Evolutionary conservation across 2,888 invertebrate genomes (phyloP), one percentile per base, ranked within the genome.

Genomic region (Eupithecia subumbrata): DNA sequence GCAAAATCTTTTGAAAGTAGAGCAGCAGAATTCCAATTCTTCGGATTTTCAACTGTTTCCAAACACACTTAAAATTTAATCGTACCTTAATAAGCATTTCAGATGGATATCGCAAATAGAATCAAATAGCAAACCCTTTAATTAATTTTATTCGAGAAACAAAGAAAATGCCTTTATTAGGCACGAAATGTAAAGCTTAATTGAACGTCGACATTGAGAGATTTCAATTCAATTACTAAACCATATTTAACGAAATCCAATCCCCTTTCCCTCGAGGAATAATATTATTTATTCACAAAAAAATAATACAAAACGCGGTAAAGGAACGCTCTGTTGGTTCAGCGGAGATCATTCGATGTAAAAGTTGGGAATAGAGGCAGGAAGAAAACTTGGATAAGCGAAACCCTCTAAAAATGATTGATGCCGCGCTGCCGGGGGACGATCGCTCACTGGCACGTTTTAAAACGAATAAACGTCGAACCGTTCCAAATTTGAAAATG

Each of bases 381-480:
- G 90, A 92, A 92, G 92, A 91, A 93, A 94, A 94, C 92, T 93
- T 91, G 93, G 94, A 93, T 93, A 93, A 93, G 90, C 91, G 95
- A 95, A 95, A 91, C 95, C 95, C 95, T 94, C 95, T 92, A 94
- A 94, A 93, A 93, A 95, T 95, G 95, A 95, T 95, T 95, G 95
- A 95, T 95, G 95, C 93, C 90, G 82, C 85, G 81, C 84, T n/a
- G 85, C 76, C 85, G 86, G 88, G 89, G 91, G 90, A 82, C 87
- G 89, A 86, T 88, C 88, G 87, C 86, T 86, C 90, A 89, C 86
- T 85, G 87, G 84, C 87, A 84, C 86, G 88, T 89, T 94, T 93
- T 93, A 94, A 94, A 94, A 92, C 91, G 93, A 92, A 94, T 94
- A 92, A 94, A 94, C 92, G 92, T 94, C 93, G 90, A 94, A 90